phyloP scores from a whole-genome alignment of 2,888 invertebrate genomes.

The Morpho deidamia region DNA sequence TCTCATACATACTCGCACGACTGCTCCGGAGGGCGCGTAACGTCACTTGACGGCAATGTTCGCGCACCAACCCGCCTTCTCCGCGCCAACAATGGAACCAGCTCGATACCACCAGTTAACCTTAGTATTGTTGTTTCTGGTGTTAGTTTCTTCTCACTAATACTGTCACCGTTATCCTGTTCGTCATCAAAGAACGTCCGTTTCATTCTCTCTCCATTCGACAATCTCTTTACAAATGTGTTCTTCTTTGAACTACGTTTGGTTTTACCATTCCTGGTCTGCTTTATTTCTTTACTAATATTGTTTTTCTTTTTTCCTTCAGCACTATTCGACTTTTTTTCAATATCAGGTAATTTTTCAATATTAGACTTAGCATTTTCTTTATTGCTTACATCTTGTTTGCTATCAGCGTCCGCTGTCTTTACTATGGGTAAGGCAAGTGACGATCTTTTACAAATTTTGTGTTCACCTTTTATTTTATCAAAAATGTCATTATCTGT shows the following conservation, averaged over 20 bases:
- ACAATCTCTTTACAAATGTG: constrained; percentile 52
- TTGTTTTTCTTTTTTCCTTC: constrained; percentile 13
- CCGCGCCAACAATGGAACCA: constrained; percentile 86
- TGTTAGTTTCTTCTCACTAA: constrained; percentile 48
- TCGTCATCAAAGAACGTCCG: constrained; percentile 42
- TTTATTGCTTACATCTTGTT: constrained; percentile 36
- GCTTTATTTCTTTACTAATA: constrained; percentile 27
- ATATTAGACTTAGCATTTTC: constrained; percentile 43
- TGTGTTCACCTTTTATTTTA: constrained; percentile 50
- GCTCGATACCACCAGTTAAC: constrained; percentile 83
- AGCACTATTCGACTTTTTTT: constrained; percentile 30
- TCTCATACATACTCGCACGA: constrained; percentile 57
- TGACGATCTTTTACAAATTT: constrained; percentile 54
- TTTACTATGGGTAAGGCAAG: constrained; percentile 73
- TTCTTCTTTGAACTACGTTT: constrained; percentile 47
- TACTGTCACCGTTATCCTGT: constrained; percentile 26
- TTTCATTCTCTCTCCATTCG: constrained; percentile 50
- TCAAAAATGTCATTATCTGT: constrained; percentile 64
- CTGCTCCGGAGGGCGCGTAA: constrained; percentile 63
- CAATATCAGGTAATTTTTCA: constrained; percentile 57
- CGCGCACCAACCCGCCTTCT: constrained; percentile 75
- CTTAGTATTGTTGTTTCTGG: constrained; percentile 59
- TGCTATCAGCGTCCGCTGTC: constrained; percentile 63
- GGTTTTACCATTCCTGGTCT: constrained; percentile 17
- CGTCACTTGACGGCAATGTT: constrained; percentile 67